These are phyloP conservation scores for Lycia hirtaria DNA, from an alignment of 2,888 invertebrate species.

Conservation along the genomic window DNA sequence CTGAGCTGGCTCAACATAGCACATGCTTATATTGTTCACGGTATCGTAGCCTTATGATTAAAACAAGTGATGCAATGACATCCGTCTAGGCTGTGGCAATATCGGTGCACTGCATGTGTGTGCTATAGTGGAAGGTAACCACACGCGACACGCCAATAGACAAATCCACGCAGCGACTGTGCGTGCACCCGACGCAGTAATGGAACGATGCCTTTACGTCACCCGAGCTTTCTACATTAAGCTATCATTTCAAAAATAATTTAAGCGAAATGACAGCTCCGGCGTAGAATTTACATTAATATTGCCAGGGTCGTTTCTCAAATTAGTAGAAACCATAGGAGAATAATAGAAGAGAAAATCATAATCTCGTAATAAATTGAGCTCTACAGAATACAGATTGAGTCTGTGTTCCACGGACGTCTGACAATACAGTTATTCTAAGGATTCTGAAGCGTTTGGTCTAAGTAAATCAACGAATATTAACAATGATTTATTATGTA, in stretches of 20 bases:
- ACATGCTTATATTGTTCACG: too few species aligned
- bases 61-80: too few species aligned
- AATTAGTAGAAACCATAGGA: conserved; percentile 3
- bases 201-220: too few species aligned
- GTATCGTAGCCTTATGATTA: too few species aligned
- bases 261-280: not conserved
- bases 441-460: conserved; percentile 1
- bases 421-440: not conserved
- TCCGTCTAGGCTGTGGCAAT: too few species aligned
- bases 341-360: conserved; percentile 5
- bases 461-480: conserved; percentile 1
- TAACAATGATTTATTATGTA: not conserved
- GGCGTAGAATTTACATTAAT: not conserved
- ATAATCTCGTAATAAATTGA: conserved; percentile 14
- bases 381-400: not conserved
- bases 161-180: too few species aligned
- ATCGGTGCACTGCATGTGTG: too few species aligned
- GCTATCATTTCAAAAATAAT: not conserved
- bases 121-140: too few species aligned
- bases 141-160: too few species aligned
- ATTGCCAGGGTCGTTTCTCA: not conserved
- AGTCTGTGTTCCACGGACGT: not conserved
- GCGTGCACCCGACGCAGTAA: too few species aligned
- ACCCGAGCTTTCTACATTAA: not conserved
- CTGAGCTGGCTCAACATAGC: too few species aligned